These are phyloP conservation scores for Climacteris rufus DNA, from an alignment of 2,113 vertebrate genomes.

Conservation along the genomic window DNA sequence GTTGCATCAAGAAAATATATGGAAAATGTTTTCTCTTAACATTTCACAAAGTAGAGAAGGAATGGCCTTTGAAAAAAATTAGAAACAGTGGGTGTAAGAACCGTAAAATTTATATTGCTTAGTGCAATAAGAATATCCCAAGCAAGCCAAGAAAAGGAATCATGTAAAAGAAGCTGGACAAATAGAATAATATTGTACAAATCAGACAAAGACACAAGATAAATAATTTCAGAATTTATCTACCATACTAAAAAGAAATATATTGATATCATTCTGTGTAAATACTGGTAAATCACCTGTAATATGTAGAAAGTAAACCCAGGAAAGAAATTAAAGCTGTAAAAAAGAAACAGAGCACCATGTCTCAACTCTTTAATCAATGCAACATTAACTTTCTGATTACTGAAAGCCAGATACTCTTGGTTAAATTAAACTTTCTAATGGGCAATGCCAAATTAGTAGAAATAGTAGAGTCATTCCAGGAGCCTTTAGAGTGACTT, in stretches of 20 bases:
- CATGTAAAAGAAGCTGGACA: background rate
- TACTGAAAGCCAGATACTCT: background rate
- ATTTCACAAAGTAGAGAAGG: background rate
- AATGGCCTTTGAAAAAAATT: background rate
- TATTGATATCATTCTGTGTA: background rate
- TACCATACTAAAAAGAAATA: background rate
- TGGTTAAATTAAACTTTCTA: background rate
- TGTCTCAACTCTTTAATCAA: background rate
- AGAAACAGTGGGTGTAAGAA: background rate
- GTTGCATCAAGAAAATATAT: background rate
- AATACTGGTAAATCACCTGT: background rate
- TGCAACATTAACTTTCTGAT: background rate
- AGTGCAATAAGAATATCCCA: background rate
- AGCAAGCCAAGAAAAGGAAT: background rate
- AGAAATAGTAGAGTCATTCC: background rate
- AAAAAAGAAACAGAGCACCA: background rate
- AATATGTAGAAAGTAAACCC: background rate
- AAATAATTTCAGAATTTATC: background rate
- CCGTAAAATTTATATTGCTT: background rate
- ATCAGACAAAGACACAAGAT: background rate
- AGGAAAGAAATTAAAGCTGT: background rate
- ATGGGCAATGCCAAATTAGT: background rate
- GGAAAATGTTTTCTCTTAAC: background rate
- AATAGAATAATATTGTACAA: background rate
- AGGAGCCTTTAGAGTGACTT: background rate